These are phyloP conservation scores for Rallus crepitans DNA, from an alignment of 2,797 vertebrate species.

Conservation along the genomic window DNA sequence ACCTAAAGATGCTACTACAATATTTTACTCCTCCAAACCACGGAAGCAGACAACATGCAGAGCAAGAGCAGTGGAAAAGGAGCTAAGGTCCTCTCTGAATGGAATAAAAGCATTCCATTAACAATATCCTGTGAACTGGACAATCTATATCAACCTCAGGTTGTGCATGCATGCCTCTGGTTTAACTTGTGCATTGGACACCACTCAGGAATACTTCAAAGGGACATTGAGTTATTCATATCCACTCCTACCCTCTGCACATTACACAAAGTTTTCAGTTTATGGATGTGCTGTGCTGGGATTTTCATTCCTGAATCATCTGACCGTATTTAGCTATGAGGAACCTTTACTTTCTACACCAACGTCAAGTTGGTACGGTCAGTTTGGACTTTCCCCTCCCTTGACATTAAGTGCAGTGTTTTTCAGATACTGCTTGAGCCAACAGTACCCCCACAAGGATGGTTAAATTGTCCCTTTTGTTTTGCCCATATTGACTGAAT, in stretches of 20 bases:
- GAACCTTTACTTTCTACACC: neutral
- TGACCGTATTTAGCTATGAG: neutral
- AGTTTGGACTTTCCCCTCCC: neutral
- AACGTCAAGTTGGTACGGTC: neutral
- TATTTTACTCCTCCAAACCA: neutral
- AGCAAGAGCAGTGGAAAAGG: neutral
- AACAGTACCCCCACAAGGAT: neutral
- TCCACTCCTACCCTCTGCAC: rapidly evolving
- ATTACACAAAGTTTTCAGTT: neutral
- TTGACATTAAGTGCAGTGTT: neutral
- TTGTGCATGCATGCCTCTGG: neutral
- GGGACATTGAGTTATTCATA: neutral
- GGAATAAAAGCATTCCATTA: neutral
- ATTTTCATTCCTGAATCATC: neutral
- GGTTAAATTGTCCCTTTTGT: neutral
- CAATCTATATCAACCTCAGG: neutral
- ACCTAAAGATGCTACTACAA: neutral
- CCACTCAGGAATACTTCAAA: neutral
- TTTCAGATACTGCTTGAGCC: neutral
- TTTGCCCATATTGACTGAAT: neutral
- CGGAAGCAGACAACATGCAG: neutral
- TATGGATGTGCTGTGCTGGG: neutral
- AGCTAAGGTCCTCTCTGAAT: neutral
- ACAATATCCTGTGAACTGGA: neutral
- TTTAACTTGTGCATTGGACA: neutral